These are phyloP conservation scores for Margarornis squamiger DNA, from an alignment of 2,797 vertebrate genomes.

Conservation along the genomic window DNA sequence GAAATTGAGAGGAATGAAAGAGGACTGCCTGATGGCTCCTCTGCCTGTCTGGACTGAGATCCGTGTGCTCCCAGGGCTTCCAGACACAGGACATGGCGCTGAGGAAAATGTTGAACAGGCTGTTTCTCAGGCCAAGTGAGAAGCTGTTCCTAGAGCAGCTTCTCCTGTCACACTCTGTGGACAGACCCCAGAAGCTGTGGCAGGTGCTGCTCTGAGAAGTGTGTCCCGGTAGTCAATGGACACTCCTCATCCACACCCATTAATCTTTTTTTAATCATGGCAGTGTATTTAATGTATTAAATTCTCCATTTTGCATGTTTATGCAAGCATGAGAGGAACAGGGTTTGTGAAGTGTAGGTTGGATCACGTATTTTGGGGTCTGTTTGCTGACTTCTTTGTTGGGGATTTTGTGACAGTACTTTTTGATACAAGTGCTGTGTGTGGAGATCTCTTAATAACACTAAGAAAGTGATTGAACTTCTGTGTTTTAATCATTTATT, in stretches of 20 bases:
- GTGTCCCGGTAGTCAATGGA: neutral
- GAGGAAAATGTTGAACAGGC: neutral
- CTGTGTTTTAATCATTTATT: neutral
- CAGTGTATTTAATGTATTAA: neutral
- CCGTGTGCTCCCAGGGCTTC: neutral
- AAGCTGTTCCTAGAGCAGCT: neutral
- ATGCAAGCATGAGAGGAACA: neutral
- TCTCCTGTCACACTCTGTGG: neutral
- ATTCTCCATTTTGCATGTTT: fast-evolving
- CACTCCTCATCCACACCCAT: neutral
- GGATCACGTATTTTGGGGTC: neutral
- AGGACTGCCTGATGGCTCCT: neutral
- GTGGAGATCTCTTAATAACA: neutral
- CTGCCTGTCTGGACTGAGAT: neutral
- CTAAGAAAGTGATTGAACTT: neutral
- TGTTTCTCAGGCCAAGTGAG: neutral
- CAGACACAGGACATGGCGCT: neutral
- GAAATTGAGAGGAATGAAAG: neutral
- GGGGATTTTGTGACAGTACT: neutral
- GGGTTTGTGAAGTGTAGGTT: neutral
- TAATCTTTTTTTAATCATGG: neutral
- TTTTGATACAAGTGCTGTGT: neutral
- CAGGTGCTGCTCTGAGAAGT: neutral
- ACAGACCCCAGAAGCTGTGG: neutral
- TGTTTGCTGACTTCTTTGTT: neutral